A percentile compares a stretch with the other conserved stretches of the same genome.
Evolutionary conservation across 1,140 invertebrate genomes (phyloP).

Genomic region (Lasioglossum baleicum): DNA sequence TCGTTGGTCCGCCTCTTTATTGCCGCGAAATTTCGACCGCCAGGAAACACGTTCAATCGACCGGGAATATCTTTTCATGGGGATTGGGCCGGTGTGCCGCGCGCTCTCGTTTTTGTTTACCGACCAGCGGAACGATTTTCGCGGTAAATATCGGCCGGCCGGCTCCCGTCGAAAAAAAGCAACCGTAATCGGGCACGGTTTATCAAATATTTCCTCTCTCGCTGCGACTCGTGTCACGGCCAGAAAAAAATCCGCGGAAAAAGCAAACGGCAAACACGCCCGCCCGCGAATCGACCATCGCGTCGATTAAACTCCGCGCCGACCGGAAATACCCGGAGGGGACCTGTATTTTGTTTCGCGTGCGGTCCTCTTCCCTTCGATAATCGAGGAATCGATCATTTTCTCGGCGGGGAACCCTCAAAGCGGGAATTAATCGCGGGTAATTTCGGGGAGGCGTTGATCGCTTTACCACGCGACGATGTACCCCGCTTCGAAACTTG

Average conservation of each 20-base stretch:
- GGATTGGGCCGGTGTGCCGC: not conserved
- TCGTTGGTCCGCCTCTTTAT: constrained; percentile 8
- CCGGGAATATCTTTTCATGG: constrained; percentile 31
- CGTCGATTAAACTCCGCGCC: constrained; percentile 12
- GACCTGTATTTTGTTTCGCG: not conserved
- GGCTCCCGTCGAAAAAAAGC: constrained; percentile 5
- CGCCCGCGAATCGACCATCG: constrained; percentile 23
- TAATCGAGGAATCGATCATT: not conserved
- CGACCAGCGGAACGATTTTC: constrained; percentile 35
- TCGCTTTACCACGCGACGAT: not conserved
- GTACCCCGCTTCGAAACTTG: too few relatives aligned
- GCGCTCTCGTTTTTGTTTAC: constrained; percentile 8
- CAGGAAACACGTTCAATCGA: constrained; percentile 6
- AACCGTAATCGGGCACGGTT: constrained; percentile 16
- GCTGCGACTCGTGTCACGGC: constrained; percentile 7
- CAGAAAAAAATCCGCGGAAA: not conserved
- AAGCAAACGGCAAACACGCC: constrained; percentile 15
- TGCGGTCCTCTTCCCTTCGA: too few relatives aligned
- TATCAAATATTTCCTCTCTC: constrained; percentile 49
- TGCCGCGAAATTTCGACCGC: constrained; percentile 28
- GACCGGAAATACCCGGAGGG: not conserved
- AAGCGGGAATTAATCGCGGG: constrained; percentile 15
- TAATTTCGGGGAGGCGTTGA: constrained; percentile 16
- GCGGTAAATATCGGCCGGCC: constrained; percentile 28
- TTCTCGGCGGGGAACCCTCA: not conserved